Percentiles rank a stretch among this genome's conserved stretches.
Evolutionary conservation across 2,797 vertebrate genomes (phyloP).

Genomic region (Pristis pectinata): DNA sequence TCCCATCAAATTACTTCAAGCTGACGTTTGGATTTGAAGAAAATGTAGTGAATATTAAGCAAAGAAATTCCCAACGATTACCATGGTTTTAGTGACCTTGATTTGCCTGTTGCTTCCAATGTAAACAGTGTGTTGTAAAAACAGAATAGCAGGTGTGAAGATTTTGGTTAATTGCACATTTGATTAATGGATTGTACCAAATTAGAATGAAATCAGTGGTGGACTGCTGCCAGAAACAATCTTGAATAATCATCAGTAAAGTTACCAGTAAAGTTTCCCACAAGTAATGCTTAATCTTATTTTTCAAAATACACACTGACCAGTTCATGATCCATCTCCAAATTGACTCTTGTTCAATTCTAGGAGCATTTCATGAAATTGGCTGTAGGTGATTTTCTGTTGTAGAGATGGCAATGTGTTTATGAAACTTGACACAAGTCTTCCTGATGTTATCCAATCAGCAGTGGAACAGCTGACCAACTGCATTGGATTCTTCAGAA

Average conservation of each 20-base stretch:
- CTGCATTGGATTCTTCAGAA: not conserved
- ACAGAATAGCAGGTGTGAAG: not conserved
- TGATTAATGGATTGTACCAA: not conserved
- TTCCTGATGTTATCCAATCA: not conserved
- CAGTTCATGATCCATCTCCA: not conserved
- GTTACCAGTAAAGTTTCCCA: not conserved
- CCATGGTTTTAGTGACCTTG: not conserved
- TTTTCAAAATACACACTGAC: not conserved
- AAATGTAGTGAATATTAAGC: not conserved
- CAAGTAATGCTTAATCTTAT: no score
- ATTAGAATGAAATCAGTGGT: not conserved
- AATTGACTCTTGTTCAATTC: not conserved
- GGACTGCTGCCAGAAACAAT: not conserved
- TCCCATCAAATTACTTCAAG: not conserved
- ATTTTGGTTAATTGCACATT: not conserved
- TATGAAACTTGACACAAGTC: not conserved
- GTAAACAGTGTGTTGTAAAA: not conserved
- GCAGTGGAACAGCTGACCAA: not conserved
- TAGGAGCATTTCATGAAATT: not conserved
- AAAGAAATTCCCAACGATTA: not conserved
- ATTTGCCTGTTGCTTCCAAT: not conserved
- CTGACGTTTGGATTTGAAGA: not conserved
- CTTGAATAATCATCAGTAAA: not conserved
- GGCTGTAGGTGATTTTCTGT: not conserved
- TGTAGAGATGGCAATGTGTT: not conserved